Percentiles rank a stretch among this genome's conserved stretches.
phyloP scores from a whole-genome alignment of 2,797 vertebrate species.

The Enoplosus armatus region DNA sequence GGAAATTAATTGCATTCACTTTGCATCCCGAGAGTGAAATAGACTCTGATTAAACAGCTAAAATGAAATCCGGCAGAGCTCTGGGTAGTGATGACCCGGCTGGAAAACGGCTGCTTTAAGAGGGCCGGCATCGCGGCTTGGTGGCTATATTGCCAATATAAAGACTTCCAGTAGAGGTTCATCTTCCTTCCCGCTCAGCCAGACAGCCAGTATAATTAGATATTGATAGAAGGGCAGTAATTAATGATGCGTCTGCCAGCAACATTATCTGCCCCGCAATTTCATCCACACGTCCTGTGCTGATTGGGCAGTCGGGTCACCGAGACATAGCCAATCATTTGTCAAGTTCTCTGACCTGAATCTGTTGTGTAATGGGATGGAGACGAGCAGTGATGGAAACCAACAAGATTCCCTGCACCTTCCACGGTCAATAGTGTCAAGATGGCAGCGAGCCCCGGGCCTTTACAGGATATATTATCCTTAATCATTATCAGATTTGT shows the following conservation, averaged over 20 bases:
- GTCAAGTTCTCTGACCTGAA: slow-evolving; percentile 78
- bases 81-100: slow-evolving; percentile 48
- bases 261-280: slow-evolving; percentile 73
- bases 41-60: slow-evolving; percentile 72
- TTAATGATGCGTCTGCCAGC: slow-evolving; percentile 82
- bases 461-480: slow-evolving; percentile 1
- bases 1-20: slow-evolving; percentile 70
- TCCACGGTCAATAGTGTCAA: slow-evolving; percentile 37
- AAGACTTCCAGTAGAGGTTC: slow-evolving; percentile 72
- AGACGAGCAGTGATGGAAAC: slow-evolving; percentile 55
- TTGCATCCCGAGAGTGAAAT: slow-evolving; percentile 62
- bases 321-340: slow-evolving; percentile 65
- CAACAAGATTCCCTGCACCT: slow-evolving; percentile 16
- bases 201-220: slow-evolving; percentile 84
- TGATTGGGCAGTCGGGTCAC: slow-evolving; percentile 72
- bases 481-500: background rate
- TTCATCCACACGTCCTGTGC: slow-evolving; percentile 62
- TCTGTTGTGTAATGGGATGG: slow-evolving; percentile 71
- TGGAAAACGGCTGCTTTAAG: slow-evolving; percentile 48
- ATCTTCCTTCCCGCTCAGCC: slow-evolving; percentile 66
- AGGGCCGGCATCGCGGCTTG: slow-evolving; percentile 36
- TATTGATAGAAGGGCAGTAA: slow-evolving; percentile 86
- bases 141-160: slow-evolving; percentile 64
- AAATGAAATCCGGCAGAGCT: slow-evolving; percentile 62
- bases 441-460: slow-evolving; percentile 23